Percentiles rank a stretch among this genome's conserved stretches.
These are phyloP conservation scores for Pempheris klunzingeri DNA, from an alignment of 2,797 vertebrate genomes.

Conservation along the genomic window DNA sequence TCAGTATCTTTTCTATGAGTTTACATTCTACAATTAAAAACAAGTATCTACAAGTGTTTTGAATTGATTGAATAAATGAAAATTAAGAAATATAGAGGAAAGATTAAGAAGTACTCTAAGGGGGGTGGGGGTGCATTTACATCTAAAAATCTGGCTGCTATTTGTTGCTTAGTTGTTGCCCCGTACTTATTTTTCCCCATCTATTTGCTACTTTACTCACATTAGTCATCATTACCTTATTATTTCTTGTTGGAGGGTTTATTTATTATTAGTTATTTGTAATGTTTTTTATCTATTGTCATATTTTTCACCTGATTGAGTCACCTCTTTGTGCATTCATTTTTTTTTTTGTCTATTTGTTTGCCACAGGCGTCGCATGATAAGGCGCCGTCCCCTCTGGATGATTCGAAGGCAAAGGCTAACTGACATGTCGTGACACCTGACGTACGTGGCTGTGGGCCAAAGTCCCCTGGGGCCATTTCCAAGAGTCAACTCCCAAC, in stretches of 20 bases:
- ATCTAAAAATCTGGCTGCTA: no score
- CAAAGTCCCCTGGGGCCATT: constrained; percentile 73
- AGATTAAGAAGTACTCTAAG: no score
- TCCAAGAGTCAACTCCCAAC: constrained; percentile 69
- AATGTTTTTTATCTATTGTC: no score
- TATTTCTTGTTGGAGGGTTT: neutral
- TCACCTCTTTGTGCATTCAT: neutral
- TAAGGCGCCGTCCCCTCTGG: constrained; percentile 46
- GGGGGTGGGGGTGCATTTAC: neutral
- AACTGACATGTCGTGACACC: constrained; percentile 78
- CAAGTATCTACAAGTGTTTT: no score
- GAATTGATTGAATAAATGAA: neutral
- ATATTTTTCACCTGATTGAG: neutral
- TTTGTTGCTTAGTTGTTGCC: no score
- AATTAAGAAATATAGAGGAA: neutral
- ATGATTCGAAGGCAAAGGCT: constrained; percentile 75
- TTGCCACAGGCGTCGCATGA: constrained; percentile 50
- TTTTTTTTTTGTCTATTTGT: constrained; percentile 32
- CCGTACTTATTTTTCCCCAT: no score
- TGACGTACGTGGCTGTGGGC: constrained; percentile 69
- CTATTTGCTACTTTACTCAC: no score
- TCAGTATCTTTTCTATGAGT: neutral
- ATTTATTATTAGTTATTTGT: neutral
- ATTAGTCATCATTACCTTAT: no score
- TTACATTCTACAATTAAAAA: no score